A percentile compares a stretch with the other conserved stretches of the same genome.
Conservation (phyloP, 2,888 invertebrate species). For the Cataglyphis albicans region DNA sequence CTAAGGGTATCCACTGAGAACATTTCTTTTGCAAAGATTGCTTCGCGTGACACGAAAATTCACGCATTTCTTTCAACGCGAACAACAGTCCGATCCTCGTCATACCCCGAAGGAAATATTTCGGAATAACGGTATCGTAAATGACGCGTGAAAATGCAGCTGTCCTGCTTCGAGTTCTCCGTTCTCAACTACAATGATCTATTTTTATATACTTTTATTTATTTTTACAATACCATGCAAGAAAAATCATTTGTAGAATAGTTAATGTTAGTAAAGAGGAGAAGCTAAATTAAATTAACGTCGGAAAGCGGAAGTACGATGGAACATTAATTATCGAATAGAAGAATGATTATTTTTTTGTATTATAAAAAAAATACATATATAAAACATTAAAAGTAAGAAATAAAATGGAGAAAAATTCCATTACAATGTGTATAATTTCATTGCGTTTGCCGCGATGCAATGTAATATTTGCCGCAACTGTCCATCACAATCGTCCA, state of each 20-base stretch:
- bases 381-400: background rate
- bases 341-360: background rate
- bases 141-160: constrained; percentile 77
- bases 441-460: background rate
- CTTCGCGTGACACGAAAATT: constrained; percentile 59
- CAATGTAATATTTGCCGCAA: background rate
- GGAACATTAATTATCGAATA: background rate
- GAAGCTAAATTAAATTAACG: background rate
- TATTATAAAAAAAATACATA: background rate
- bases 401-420: background rate
- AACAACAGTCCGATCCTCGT: constrained; percentile 57
- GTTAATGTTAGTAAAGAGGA: background rate
- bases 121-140: constrained; percentile 67
- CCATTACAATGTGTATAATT: background rate
- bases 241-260: background rate
- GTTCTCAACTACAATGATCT: constrained; percentile 23
- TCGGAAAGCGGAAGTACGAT: background rate
- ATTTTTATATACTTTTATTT: background rate
- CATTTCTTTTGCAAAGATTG: constrained; percentile 68
- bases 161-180: constrained; percentile 64
- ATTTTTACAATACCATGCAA: background rate
- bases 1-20: constrained; percentile 59
- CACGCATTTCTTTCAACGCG: constrained; percentile 68
- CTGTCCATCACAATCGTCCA: constrained; percentile 6
- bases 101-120: constrained; percentile 63